These are phyloP conservation scores for Aphodius sticticus DNA, from an alignment of 2,888 invertebrate genomes.

Conservation along the genomic window DNA sequence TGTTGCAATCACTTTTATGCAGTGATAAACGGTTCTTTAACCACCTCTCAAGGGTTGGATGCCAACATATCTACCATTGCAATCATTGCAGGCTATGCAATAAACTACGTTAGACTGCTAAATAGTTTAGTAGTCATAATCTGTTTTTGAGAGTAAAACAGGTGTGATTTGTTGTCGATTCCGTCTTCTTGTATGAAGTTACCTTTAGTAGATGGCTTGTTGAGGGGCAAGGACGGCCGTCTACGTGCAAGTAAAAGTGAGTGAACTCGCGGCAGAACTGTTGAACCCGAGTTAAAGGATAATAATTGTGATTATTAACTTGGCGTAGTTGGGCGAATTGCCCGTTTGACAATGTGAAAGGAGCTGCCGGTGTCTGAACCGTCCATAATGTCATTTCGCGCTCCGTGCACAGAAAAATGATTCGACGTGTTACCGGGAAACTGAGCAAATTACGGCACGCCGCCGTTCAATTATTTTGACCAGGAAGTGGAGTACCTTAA, in stretches of 20 bases:
- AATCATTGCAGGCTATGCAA: too few relatives aligned
- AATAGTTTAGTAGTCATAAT: neutral
- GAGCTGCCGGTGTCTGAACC: neutral
- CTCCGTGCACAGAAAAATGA: neutral
- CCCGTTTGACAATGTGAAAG: neutral
- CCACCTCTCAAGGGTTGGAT: too few relatives aligned
- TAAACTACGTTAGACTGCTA: too few relatives aligned
- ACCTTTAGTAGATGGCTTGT: conserved; percentile 5
- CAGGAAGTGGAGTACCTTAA: neutral
- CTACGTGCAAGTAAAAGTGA: conserved; percentile 23
- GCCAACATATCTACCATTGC: too few relatives aligned
- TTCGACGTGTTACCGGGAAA: conserved; percentile 10
- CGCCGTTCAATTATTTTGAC: conserved; percentile 6
- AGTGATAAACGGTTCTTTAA: too few relatives aligned
- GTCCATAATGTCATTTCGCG: neutral
- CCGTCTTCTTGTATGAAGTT: neutral
- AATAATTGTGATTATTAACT: conserved; percentile 16
- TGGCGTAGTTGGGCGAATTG: neutral
- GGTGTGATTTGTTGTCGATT: neutral
- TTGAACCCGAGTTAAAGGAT: conserved; percentile 19
- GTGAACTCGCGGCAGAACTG: conserved; percentile 23
- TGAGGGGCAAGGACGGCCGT: conserved; percentile 19
- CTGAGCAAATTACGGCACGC: conserved; percentile 18
- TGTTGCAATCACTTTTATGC: too few relatives aligned
- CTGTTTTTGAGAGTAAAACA: neutral